Conservation (phyloP, 2,113 vertebrate genomes). For the Corythaixoides concolor region DNA sequence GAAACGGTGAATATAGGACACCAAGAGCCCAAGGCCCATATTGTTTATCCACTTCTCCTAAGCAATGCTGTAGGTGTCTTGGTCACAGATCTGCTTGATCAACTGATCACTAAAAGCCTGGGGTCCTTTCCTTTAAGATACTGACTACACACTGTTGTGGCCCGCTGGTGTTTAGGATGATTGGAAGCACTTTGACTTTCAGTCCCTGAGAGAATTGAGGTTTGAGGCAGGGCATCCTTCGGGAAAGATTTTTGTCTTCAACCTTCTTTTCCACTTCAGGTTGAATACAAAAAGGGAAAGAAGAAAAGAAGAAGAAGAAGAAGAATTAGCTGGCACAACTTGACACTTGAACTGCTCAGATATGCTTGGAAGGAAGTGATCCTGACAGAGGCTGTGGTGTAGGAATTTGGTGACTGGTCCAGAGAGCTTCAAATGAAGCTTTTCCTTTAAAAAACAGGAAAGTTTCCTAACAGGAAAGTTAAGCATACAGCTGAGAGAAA, state of each 20-base stretch:
- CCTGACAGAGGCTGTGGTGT: not conserved
- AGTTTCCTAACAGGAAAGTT: not conserved
- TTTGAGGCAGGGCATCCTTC: not conserved
- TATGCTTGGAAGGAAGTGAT: not conserved
- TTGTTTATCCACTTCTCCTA: not conserved
- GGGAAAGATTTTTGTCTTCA: not conserved
- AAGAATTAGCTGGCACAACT: not conserved
- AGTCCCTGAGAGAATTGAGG: not conserved
- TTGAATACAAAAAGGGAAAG: not conserved
- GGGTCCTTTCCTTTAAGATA: not conserved
- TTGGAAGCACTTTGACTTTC: not conserved
- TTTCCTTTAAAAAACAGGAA: not conserved
- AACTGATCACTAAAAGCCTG: not conserved
- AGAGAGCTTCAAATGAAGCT: not conserved
- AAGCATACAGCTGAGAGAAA: not conserved
- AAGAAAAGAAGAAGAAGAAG: not conserved
- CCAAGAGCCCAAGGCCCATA: not conserved
- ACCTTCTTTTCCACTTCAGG: not conserved
- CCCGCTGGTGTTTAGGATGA: not conserved
- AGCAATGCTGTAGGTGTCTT: not conserved
- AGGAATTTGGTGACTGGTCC: not conserved
- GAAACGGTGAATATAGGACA: not conserved
- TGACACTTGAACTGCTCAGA: not conserved
- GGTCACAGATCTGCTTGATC: not conserved
- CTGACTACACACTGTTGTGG: not conserved